phyloP scores from a whole-genome alignment of 2,113 vertebrate species.

The Typhlomys cinereus region DNA sequence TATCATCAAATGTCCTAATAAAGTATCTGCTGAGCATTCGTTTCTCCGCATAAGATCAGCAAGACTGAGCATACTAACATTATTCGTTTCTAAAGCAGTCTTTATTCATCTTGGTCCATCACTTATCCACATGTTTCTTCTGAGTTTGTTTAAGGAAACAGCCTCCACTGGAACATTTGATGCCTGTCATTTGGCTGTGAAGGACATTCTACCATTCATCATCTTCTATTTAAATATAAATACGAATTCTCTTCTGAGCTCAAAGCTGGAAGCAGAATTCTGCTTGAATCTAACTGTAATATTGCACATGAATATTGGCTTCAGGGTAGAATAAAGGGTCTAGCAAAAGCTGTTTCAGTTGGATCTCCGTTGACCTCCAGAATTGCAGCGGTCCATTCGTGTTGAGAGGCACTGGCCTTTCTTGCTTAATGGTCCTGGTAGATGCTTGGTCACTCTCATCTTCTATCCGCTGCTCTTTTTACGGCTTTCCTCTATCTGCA shows the following conservation, averaged over 20 bases:
- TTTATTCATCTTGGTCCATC: neutral
- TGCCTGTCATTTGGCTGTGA: neutral
- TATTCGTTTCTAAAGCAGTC: neutral
- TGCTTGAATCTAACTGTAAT: neutral
- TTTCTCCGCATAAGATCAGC: neutral
- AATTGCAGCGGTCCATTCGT: neutral
- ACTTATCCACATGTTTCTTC: neutral
- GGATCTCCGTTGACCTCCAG: neutral
- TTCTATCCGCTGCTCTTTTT: slow-evolving; percentile 50
- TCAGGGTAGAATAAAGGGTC: neutral
- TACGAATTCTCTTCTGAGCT: neutral
- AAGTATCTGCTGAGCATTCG: neutral
- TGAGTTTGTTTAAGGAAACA: neutral
- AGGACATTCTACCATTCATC: neutral
- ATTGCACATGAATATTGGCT: neutral
- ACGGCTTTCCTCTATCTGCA: slow-evolving; percentile 30
- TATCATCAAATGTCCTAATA: neutral
- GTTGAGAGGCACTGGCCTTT: slow-evolving; percentile 22
- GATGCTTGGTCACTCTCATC: neutral
- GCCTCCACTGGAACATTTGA: neutral
- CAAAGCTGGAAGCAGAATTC: neutral
- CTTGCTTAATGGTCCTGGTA: slow-evolving; percentile 8
- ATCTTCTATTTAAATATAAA: slow-evolving; percentile 14
- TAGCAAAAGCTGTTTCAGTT: neutral
- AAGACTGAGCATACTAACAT: neutral